Evolutionary conservation across 2,113 vertebrate genomes (phyloP), one percentile per base, ranked within the genome.

Genomic region (Oryzias woworae): DNA sequence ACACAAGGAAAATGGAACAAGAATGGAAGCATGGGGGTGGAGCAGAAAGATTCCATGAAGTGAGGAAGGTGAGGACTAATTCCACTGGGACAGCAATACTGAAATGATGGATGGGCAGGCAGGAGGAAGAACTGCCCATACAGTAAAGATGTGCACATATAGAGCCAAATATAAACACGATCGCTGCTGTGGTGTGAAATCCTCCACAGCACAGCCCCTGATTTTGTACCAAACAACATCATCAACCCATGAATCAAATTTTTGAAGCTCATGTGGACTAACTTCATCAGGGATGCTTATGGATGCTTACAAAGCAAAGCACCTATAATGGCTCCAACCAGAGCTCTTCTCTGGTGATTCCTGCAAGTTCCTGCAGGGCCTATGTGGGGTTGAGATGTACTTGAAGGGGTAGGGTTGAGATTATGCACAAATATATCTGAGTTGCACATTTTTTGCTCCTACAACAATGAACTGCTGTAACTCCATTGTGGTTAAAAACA

Each of bases 91-190:
- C 48, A 36, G 57, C 50, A 24, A 52, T 10, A 15, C 17, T 41
- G 56, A 48, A 46, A 62, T 78, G 72, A 85, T 75, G 66, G 71
- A 75, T 80, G 79, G 36, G 24, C 53, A 48, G 46, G 31, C 12
- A 65, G 61, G 41, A 71, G 65, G 46, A 36, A 16, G 28, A 52
- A 10, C 3, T 8, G 50, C 59, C 26, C 4, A 53, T 56, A 51
- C 15, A 62, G 64, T 64, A 66, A 55, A 78, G 45, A 63, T 15
- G 53, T 54, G 53, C 45, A 44, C 53, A 78, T n/a, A 59, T 51
- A 17, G 28, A 73, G 44, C 46, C 53, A 62, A 59, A 71, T 58
- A 70, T 58, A 70, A 67, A 80, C 52, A 65, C 24, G n/a, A 51
- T 3, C 53, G 52, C 54, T 31, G 54, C 73, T 53, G 46, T 41